Conservation (phyloP, 2,888 invertebrate species). For the Empis livida region DNA sequence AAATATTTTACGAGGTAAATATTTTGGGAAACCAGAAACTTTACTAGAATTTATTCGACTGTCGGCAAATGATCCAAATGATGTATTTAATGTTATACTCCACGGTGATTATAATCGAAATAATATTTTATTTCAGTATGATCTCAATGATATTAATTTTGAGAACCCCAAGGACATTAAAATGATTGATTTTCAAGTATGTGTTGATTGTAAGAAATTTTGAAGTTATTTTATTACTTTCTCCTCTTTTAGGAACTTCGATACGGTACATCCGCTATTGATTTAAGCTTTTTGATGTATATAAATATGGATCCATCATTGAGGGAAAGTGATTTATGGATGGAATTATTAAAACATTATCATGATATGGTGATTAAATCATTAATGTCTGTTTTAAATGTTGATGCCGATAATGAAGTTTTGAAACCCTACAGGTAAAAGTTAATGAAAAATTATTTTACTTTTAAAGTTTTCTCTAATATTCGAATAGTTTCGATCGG, state of each 20-base stretch:
- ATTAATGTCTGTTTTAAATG: slow-evolving; percentile 19
- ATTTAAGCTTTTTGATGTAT: slow-evolving; percentile 30
- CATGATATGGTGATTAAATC: slow-evolving; percentile 21
- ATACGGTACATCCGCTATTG: slow-evolving; percentile 26
- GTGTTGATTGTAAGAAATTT: not conserved
- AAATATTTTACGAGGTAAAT: slow-evolving; percentile 19
- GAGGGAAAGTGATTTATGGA: slow-evolving; percentile 19
- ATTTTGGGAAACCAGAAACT: slow-evolving; percentile 20
- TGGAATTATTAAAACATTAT: slow-evolving; percentile 21
- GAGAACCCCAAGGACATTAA: slow-evolving; percentile 18
- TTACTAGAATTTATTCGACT: slow-evolving; percentile 25
- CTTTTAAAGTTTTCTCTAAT: slow-evolving; percentile 3
- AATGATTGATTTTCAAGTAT: slow-evolving; percentile 32
- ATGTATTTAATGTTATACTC: slow-evolving; percentile 23
- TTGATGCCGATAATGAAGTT: slow-evolving; percentile 11
- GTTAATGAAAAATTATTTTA: not conserved
- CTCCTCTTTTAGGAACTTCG: slow-evolving; percentile 23
- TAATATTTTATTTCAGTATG: slow-evolving; percentile 31
- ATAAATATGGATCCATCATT: slow-evolving; percentile 24
- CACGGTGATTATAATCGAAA: slow-evolving; percentile 35
- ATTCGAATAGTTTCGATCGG: slow-evolving; percentile 18
- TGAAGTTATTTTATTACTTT: not conserved
- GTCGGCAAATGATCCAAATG: slow-evolving; percentile 16
- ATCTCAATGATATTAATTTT: slow-evolving; percentile 6
- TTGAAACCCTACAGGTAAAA: slow-evolving; percentile 9